A percentile compares a stretch with the other conserved stretches of the same genome.
These are phyloP conservation scores for Pyrocoelia pectoralis DNA, from an alignment of 2,888 invertebrate species.

Conservation along the genomic window DNA sequence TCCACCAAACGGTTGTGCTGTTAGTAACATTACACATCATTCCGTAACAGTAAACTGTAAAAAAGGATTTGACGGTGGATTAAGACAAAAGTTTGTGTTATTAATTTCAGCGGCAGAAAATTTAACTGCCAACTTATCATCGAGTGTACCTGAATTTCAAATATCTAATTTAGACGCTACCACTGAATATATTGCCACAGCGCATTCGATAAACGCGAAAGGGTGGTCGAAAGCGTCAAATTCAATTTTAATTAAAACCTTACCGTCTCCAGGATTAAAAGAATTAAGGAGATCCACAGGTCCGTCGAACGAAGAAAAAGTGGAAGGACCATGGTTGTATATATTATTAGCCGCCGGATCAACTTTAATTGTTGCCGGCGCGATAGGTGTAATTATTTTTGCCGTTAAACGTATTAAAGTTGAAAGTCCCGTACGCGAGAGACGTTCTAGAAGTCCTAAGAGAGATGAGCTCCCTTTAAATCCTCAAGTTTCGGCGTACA, in stretches of 20 bases:
- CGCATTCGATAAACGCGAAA: constrained; percentile 76
- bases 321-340: constrained; percentile 55
- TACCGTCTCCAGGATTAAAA: constrained; percentile 60
- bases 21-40: constrained; percentile 62
- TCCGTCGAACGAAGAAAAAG: constrained; percentile 45
- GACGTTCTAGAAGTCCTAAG: constrained; percentile 51
- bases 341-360: constrained; percentile 57
- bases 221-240: constrained; percentile 59
- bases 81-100: constrained; percentile 61
- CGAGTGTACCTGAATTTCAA: constrained; percentile 60
- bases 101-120: constrained; percentile 48
- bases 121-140: constrained; percentile 57
- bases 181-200: constrained; percentile 58
- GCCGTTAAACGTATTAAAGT: constrained; percentile 55
- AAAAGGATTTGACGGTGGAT: constrained; percentile 65
- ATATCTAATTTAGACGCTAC: constrained; percentile 63
- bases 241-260: constrained; percentile 60
- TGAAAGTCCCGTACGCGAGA: constrained; percentile 55
- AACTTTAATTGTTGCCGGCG: constrained; percentile 57
- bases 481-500: constrained; percentile 54
- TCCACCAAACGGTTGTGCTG: constrained; percentile 62
- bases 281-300: constrained; percentile 59
- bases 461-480: constrained; percentile 54
- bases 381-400: constrained; percentile 55
- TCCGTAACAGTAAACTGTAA: constrained; percentile 61